These are phyloP conservation scores for Rhizoglyphus robini DNA, from an alignment of 1,140 invertebrate genomes.

Conservation along the genomic window DNA sequence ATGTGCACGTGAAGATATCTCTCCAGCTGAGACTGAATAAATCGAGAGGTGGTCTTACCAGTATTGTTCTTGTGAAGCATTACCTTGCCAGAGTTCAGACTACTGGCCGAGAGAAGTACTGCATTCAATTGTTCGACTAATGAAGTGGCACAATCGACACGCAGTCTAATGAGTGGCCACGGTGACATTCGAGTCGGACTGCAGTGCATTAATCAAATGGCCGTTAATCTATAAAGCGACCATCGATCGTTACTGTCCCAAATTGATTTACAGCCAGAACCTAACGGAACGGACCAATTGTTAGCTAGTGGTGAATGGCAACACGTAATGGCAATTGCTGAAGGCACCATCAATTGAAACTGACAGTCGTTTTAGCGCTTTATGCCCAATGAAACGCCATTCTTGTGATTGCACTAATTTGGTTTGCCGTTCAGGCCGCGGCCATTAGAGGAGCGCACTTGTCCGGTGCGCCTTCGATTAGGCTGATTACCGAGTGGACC, in stretches of 20 bases:
- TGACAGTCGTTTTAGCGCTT: not conserved
- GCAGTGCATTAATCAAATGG: constrained; percentile 5
- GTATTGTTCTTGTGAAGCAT: too few species aligned
- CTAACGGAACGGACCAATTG: too few species aligned
- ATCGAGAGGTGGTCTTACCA: too few species aligned
- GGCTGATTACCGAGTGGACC: too few species aligned
- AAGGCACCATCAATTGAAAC: not conserved
- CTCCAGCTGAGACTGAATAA: too few species aligned
- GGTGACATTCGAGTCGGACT: not conserved
- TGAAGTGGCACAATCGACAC: not conserved
- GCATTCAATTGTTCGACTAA: too few species aligned
- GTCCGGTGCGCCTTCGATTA: not conserved
- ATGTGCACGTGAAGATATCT: too few species aligned
- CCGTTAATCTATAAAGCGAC: not conserved
- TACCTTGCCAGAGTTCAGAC: too few species aligned
- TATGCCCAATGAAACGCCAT: not conserved
- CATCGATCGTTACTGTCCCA: not conserved
- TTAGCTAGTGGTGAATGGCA: constrained; percentile 1
- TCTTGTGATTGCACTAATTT: not conserved
- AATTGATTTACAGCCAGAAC: constrained; percentile 15
- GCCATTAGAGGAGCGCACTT: not conserved
- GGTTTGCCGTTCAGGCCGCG: not conserved
- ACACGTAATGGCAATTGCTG: constrained; percentile 8
- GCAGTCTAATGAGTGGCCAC: too few species aligned
- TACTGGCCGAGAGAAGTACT: too few species aligned